Conservation (phyloP, 2,888 invertebrate species). For the Sminthurinus aureus region DNA sequence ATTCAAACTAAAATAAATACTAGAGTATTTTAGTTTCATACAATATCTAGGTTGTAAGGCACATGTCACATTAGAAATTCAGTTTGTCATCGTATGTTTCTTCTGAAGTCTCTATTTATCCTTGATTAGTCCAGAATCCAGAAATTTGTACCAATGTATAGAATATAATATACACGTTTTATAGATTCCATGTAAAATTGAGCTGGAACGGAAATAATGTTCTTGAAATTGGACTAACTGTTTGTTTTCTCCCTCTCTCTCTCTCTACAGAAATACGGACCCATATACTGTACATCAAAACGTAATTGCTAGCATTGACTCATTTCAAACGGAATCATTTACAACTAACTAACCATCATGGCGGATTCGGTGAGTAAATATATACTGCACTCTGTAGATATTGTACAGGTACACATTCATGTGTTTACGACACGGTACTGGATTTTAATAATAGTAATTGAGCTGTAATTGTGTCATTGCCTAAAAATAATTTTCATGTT, state of each 20-base stretch:
- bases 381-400: too few relatives aligned
- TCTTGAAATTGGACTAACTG: constrained; percentile 1
- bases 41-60: too few relatives aligned
- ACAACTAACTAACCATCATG: constrained; percentile 29
- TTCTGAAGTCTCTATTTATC: background rate
- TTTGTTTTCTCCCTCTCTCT: background rate
- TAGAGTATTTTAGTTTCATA: too few relatives aligned
- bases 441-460: constrained; percentile 1
- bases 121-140: background rate
- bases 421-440: background rate
- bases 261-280: too few relatives aligned
- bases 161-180: too few relatives aligned
- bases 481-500: background rate
- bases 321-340: background rate
- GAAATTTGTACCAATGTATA: background rate
- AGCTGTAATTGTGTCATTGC: constrained; percentile 8
- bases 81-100: too few relatives aligned
- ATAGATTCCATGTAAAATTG: background rate
- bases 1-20: too few relatives aligned
- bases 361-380: constrained; percentile 30
- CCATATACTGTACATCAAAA: background rate
- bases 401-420: too few relatives aligned
- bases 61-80: too few relatives aligned
- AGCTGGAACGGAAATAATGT: constrained; percentile 1
- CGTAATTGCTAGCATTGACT: background rate